phyloP scores from a whole-genome alignment of 2,888 invertebrate species.

The Hypomecis punctinalis region DNA sequence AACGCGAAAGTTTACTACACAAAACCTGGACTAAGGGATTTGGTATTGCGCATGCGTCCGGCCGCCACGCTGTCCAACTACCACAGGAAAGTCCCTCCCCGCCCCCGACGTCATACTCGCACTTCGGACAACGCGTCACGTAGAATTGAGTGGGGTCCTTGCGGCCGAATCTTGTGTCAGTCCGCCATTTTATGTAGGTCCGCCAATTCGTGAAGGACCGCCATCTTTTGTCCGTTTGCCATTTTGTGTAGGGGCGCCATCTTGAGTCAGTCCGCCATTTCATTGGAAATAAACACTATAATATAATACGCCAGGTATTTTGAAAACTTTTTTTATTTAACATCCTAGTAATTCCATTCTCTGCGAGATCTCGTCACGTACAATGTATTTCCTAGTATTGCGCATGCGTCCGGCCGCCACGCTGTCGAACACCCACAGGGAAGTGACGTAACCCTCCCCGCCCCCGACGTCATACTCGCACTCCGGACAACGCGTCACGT shows the following conservation, averaged over 20 bases:
- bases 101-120: conserved; percentile 59
- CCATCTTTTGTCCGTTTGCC: no score
- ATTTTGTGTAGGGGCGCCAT: no score
- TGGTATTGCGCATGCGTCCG: conserved; percentile 66
- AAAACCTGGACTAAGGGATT: no score
- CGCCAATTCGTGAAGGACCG: no score
- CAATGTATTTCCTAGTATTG: conserved; percentile 63
- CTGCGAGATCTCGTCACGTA: conserved; percentile 10
- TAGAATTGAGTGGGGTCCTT: neutral
- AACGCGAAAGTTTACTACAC: no score
- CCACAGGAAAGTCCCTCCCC: conserved; percentile 65
- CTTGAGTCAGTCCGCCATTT: no score
- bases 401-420: conserved; percentile 68
- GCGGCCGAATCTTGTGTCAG: no score
- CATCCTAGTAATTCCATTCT: neutral
- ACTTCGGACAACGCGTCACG: neutral
- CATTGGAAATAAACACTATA: no score
- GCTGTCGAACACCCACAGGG: conserved; percentile 78
- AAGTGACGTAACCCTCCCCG: conserved; percentile 56
- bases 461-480: conserved; percentile 59
- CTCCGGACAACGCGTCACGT: conserved; percentile 3
- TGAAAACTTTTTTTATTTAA: neutral
- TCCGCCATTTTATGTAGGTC: no score
- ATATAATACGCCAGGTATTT: no score
- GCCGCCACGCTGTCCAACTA: conserved; percentile 75